Conservation (phyloP, 64 coral and sea anemone genomes). For the Montipora capricornis region DNA sequence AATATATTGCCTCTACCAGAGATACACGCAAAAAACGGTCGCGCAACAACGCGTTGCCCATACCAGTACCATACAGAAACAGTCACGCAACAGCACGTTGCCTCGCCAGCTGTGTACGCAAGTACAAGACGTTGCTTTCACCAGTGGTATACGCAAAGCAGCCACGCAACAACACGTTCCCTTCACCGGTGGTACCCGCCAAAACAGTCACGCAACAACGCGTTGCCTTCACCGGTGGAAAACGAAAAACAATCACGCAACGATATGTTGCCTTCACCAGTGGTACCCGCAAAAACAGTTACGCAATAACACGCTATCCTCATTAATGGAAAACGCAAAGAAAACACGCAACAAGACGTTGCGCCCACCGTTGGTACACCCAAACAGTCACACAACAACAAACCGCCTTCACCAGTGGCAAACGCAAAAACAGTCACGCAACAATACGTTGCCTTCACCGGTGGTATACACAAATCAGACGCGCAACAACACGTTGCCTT, state of each 20-base stretch:
- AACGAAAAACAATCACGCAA: not conserved
- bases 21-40: not conserved
- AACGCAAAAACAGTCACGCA: too few species aligned
- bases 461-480: not conserved
- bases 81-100: not conserved
- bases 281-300: not conserved
- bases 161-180: not conserved
- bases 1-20: not conserved
- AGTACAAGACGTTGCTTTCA: not conserved
- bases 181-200: not conserved
- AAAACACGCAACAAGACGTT: not conserved
- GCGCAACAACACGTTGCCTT: not conserved
- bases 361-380: not conserved
- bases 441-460: not conserved
- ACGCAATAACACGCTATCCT: not conserved
- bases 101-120: not conserved
- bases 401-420: too few species aligned
- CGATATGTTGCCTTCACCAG: not conserved
- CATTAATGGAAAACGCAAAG: not conserved
- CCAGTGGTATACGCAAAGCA: too few species aligned
- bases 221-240: not conserved
- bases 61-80: not conserved
- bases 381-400: not conserved
- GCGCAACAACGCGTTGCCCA: not conserved
- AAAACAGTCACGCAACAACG: not conserved